phyloP scores from a whole-genome alignment of 2,888 invertebrate genomes.

The Drosophila prostipennis region DNA sequence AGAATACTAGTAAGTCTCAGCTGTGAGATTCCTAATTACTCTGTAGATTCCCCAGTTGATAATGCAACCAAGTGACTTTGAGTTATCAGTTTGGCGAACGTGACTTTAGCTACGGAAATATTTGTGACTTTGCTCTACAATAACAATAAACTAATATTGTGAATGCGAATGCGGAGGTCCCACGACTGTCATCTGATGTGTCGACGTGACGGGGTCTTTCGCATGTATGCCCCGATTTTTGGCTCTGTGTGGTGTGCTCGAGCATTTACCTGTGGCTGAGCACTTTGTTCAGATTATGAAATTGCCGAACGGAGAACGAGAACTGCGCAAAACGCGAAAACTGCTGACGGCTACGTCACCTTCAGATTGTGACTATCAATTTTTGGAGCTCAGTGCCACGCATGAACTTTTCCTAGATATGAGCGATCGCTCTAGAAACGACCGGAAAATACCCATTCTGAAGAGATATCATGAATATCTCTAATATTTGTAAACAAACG shows the following conservation, averaged over 20 bases:
- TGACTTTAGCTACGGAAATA: slow-evolving; percentile 37
- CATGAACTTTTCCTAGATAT: slow-evolving; percentile 36
- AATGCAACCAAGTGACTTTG: slow-evolving; percentile 22
- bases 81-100: slow-evolving; percentile 38
- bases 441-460: slow-evolving; percentile 17
- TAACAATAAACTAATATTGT: slow-evolving; percentile 32
- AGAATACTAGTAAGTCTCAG: slow-evolving; percentile 1
- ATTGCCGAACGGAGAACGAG: slow-evolving; percentile 52
- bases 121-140: slow-evolving; percentile 43
- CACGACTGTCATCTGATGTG: slow-evolving; percentile 37
- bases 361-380: slow-evolving; percentile 44
- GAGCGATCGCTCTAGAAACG: slow-evolving; percentile 9
- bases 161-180: slow-evolving; percentile 10
- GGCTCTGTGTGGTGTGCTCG: slow-evolving; percentile 20
- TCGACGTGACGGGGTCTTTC: slow-evolving; percentile 38
- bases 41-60: not conserved
- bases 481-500: too few relatives aligned
- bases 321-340: slow-evolving; percentile 58
- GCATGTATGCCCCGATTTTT: slow-evolving; percentile 18
- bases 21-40: slow-evolving; percentile 11
- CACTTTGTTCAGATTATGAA: slow-evolving; percentile 65
- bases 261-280: slow-evolving; percentile 51
- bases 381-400: slow-evolving; percentile 41
- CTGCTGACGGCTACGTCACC: slow-evolving; percentile 46
- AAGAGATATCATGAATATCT: too few relatives aligned